A percentile compares a stretch with the other conserved stretches of the same genome.
Evolutionary conservation across 2,888 invertebrate genomes (phyloP).

Genomic region (Sturmia bella): DNA sequence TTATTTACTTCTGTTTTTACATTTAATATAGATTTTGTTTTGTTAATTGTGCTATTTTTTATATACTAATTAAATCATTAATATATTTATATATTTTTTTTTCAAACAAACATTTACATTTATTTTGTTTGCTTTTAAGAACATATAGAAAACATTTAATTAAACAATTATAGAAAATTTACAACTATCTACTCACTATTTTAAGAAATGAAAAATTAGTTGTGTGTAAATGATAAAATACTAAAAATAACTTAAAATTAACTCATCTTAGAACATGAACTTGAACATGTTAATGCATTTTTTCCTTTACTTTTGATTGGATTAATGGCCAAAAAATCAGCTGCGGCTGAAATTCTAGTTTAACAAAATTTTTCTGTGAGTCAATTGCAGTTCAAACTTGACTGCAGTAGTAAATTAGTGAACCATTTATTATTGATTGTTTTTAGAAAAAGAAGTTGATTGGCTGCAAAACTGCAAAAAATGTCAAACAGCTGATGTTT

Average conservation of each 20-base stretch:
- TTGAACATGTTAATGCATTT: too few species aligned
- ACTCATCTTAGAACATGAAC: too few species aligned
- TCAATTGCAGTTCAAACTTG: too few species aligned
- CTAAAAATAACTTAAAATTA: not conserved
- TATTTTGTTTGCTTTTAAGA: conserved; percentile 32
- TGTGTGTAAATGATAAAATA: not conserved
- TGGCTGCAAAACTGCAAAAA: too few species aligned
- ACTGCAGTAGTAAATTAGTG: too few species aligned
- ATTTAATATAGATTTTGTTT: conserved; percentile 53
- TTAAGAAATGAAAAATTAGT: not conserved
- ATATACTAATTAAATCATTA: conserved; percentile 24
- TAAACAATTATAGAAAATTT: conserved; percentile 59
- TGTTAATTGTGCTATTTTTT: conserved; percentile 50
- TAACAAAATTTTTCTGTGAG: too few species aligned
- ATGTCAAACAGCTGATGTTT: too few species aligned
- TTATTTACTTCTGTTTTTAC: conserved; percentile 59
- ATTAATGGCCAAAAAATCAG: too few species aligned
- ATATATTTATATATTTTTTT: conserved; percentile 25
- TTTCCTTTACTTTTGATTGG: too few species aligned
- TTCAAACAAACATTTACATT: conserved; percentile 49
- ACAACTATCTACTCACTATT: conserved; percentile 44
- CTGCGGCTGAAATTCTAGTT: too few species aligned
- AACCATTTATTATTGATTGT: too few species aligned
- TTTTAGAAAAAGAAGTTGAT: too few species aligned
- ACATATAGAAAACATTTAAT: conserved; percentile 53